Evolutionary conservation across 2,888 invertebrate genomes (phyloP).

Genomic region (Cephus runcator): DNA sequence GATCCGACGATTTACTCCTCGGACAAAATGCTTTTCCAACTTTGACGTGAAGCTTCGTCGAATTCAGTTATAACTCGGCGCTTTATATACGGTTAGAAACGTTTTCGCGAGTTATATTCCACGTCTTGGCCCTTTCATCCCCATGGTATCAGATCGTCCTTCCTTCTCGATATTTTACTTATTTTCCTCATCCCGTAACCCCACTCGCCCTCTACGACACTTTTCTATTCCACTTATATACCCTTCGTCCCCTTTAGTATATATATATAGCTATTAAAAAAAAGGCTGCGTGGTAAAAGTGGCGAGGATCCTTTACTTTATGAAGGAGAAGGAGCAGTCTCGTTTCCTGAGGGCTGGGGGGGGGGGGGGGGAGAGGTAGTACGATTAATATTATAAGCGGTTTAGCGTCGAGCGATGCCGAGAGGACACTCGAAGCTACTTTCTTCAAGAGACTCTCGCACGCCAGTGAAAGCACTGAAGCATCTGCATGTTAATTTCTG

Average conservation of each 20-base stretch:
- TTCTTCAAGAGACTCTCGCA: constrained; percentile 13
- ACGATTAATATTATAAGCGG: constrained; percentile 24
- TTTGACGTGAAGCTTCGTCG: constrained; percentile 15
- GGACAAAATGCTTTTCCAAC: constrained; percentile 21
- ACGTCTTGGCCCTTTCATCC: neutral
- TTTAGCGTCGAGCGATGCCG: constrained; percentile 18
- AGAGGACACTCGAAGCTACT: constrained; percentile 18
- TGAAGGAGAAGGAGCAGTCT: constrained; percentile 15
- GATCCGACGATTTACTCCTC: constrained; percentile 13
- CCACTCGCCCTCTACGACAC: neutral
- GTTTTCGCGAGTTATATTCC: neutral
- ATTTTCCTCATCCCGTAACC: neutral
- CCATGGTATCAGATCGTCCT: neutral
- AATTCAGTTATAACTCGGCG: constrained; percentile 23
- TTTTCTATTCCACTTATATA: neutral
- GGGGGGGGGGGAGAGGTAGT: too few relatives aligned
- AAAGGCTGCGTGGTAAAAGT: neutral
- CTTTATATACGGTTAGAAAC: constrained; percentile 6
- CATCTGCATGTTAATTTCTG: constrained; percentile 19
- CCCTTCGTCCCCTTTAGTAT: neutral
- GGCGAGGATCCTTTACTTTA: constrained; percentile 4
- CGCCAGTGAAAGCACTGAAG: neutral
- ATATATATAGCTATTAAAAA: neutral
- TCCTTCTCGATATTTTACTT: neutral
- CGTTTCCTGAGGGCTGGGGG: neutral